These are phyloP conservation scores for Paguma larvata DNA, from an alignment of 2,797 vertebrate species.

Conservation along the genomic window DNA sequence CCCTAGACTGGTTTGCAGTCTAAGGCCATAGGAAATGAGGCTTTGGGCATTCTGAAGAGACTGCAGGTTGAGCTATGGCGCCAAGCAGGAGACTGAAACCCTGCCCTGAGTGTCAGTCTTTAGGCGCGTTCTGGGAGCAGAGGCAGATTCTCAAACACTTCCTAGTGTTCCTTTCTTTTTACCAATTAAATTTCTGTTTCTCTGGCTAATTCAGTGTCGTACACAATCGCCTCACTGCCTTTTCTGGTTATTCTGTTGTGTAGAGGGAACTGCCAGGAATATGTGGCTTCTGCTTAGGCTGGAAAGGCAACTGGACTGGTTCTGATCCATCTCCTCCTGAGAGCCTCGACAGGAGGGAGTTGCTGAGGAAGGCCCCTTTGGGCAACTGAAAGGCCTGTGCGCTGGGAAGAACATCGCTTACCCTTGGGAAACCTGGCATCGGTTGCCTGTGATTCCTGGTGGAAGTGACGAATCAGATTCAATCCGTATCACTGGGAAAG, in stretches of 20 bases:
- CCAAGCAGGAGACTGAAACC: slow-evolving; percentile 37
- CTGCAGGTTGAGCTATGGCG: not conserved
- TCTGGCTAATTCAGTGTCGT: not conserved
- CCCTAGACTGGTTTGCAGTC: slow-evolving; percentile 52
- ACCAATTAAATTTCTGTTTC: slow-evolving; percentile 1
- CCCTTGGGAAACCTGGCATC: slow-evolving; percentile 47
- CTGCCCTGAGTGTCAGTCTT: slow-evolving; percentile 14
- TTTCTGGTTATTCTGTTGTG: not conserved
- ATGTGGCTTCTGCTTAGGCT: not conserved
- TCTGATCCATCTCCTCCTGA: not conserved
- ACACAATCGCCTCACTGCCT: not conserved
- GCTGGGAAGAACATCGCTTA: not conserved
- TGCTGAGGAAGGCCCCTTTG: not conserved
- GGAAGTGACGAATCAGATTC: slow-evolving; percentile 54
- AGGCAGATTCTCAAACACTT: slow-evolving; percentile 40
- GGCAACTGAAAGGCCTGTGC: slow-evolving; percentile 28
- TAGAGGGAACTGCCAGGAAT: not conserved
- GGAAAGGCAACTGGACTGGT: not conserved
- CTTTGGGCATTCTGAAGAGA: slow-evolving; percentile 64
- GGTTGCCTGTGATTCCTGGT: slow-evolving; percentile 45
- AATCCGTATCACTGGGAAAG: slow-evolving; percentile 57
- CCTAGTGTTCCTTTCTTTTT: not conserved
- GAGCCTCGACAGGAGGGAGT: not conserved
- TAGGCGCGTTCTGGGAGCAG: not conserved
- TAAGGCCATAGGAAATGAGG: slow-evolving; percentile 62